These are phyloP conservation scores for Heliconius himera DNA, from an alignment of 1,140 invertebrate genomes.

Conservation along the genomic window DNA sequence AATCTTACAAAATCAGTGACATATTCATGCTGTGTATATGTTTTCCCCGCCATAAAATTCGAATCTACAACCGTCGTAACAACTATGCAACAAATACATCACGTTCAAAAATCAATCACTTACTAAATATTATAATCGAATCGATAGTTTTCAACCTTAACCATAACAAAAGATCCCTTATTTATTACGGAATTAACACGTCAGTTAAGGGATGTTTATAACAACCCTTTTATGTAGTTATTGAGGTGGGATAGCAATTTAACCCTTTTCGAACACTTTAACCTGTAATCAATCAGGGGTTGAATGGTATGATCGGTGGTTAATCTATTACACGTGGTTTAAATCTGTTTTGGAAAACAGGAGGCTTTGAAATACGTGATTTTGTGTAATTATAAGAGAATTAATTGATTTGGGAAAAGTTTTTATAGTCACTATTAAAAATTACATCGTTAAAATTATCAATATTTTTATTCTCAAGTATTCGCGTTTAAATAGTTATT, in stretches of 20 bases:
- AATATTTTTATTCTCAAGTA: too few species aligned
- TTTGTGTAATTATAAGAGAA: not conserved
- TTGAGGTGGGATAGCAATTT: conserved; percentile 44
- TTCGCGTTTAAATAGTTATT: too few species aligned
- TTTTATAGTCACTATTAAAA: not conserved
- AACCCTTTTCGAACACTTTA: conserved; percentile 60
- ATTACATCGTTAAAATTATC: too few species aligned
- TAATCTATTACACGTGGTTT: conserved; percentile 7
- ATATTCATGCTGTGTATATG: too few species aligned
- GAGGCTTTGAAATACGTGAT: not conserved
- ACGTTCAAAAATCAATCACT: not conserved
- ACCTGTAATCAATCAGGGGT: conserved; percentile 67
- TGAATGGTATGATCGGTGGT: conserved; percentile 21
- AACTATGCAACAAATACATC: not conserved
- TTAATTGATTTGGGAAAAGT: not conserved
- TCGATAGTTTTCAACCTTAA: conserved; percentile 27
- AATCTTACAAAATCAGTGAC: too few species aligned
- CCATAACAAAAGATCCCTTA: conserved; percentile 41
- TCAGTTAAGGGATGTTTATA: conserved; percentile 62
- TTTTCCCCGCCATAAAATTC: too few species aligned
- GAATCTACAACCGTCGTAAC: too few species aligned
- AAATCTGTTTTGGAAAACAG: not conserved
- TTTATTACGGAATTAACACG: conserved; percentile 73
- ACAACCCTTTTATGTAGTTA: conserved; percentile 59
- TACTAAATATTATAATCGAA: conserved; percentile 14